Evolutionary conservation across 2,113 vertebrate genomes (phyloP), one percentile per base, ranked within the genome.

Genomic region (Trinectes maculatus): DNA sequence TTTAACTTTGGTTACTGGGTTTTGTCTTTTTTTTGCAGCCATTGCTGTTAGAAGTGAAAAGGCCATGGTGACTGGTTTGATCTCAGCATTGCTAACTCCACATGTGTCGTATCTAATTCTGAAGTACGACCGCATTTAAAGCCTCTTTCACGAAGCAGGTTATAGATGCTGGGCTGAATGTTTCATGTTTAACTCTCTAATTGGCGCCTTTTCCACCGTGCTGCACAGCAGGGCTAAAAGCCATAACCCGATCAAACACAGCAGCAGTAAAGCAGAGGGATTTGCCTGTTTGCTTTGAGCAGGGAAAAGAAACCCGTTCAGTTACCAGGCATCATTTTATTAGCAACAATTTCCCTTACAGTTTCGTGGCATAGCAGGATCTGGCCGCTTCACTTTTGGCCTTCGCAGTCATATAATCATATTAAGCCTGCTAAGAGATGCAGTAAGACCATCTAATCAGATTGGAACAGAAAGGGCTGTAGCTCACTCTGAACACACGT

Each of bases 401-500:
- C 39, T 56, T 18, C 37, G 49, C 29, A 52, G 11, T 19, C 24
- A 48, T 55, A 65, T 71, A 64, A 85, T 84, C 48, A 65, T 43
- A 39, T 79, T 80, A 68, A 52, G 15, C 46, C 33, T 39, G 22
- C 60, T 55, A 64, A 56, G 28, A 64, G 65, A 70, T 61, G 31
- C 46, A 65, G 68, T 74, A 62, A 80, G 19, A 25, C n/a, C 5
- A 21, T 28, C 8, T 57, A 81, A 79, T 79, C 44, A 56, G 43
- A 73, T 73, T 18, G 57, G 39, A 44, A 22, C 28, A 49, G 65
- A 48, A 37, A 28, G 47, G 16, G 12, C 22, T 29, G 25, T 16
- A 15, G 52, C 67, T 54, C 5, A 16, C 19, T 53, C 49, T 26
- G n/a, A 77, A 37, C 60, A 42, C 11, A 16, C 7, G 1, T 36